Percentiles rank a stretch among this genome's conserved stretches.
phyloP scores from a whole-genome alignment of 2,888 invertebrate genomes.

The Frankliniella fusca region DNA sequence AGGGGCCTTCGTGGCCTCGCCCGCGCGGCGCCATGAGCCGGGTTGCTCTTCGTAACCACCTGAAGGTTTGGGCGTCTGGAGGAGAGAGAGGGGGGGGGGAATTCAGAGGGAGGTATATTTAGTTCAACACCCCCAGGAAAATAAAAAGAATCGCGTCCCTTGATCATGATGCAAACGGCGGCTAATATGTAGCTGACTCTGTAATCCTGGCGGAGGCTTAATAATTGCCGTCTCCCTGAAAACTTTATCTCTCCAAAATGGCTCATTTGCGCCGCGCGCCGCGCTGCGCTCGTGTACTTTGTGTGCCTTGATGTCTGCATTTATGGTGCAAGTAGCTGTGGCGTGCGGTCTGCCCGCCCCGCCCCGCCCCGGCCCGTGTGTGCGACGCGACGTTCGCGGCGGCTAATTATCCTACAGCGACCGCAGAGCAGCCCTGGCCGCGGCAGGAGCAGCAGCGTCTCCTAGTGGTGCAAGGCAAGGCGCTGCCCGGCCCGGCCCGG shows the following conservation, averaged over 20 bases:
- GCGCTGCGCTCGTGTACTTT: neutral
- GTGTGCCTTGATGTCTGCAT: neutral
- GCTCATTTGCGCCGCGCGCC: no score
- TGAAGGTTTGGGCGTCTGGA: neutral
- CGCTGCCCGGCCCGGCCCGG: no score
- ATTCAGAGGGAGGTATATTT: no score
- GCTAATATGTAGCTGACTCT: no score
- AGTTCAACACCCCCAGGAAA: no score
- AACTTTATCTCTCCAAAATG: no score
- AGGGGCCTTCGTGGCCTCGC: neutral
- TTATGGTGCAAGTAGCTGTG: neutral
- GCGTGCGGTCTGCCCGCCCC: neutral
- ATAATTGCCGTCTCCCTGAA: no score
- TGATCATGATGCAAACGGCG: no score
- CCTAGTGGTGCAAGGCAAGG: no score
- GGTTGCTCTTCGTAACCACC: neutral
- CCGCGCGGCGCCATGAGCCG: slow-evolving; percentile 16
- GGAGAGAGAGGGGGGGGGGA: neutral
- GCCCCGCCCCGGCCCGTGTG: neutral
- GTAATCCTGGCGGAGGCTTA: no score
- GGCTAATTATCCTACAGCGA: neutral
- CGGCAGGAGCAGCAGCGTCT: no score
- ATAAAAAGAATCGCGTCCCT: no score
- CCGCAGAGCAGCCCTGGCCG: neutral
- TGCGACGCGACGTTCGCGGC: neutral